Conservation (phyloP, 2,888 invertebrate species). For the Portevinia maculata region DNA sequence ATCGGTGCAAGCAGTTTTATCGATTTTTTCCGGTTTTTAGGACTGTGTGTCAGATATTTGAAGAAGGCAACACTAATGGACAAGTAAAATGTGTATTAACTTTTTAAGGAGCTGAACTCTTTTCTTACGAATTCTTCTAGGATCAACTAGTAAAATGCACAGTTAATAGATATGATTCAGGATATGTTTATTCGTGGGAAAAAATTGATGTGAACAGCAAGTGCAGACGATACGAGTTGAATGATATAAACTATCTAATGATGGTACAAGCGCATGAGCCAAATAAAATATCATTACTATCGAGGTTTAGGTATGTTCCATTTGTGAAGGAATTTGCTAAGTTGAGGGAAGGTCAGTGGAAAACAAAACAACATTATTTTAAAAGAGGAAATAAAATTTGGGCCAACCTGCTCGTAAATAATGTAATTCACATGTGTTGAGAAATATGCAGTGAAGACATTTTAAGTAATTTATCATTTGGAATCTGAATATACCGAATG, state of each 20-base stretch:
- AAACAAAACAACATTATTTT: no score
- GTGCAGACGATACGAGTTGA: constrained; percentile 1
- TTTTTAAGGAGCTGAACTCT: neutral
- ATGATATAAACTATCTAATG: neutral
- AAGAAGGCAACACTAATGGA: neutral
- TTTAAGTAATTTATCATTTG: no score
- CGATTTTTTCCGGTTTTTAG: constrained; percentile 33
- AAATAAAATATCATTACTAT: neutral
- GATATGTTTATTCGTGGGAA: neutral
- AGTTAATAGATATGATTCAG: constrained; percentile 12
- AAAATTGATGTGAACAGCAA: constrained; percentile 8
- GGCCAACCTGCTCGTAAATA: no score
- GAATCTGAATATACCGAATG: no score
- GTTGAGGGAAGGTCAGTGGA: constrained; percentile 3
- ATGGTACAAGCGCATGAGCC: constrained; percentile 23
- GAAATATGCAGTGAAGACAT: no score
- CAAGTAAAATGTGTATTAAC: neutral
- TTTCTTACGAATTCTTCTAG: constrained; percentile 14
- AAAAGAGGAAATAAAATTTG: no score
- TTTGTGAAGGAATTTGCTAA: neutral
- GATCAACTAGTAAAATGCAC: neutral
- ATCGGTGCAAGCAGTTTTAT: constrained; percentile 54
- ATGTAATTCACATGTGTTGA: no score
- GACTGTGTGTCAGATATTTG: constrained; percentile 23
- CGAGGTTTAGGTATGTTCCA: constrained; percentile 5